phyloP scores from a whole-genome alignment of 2,113 vertebrate genomes.

The Poeciliopsis occidentalis region DNA sequence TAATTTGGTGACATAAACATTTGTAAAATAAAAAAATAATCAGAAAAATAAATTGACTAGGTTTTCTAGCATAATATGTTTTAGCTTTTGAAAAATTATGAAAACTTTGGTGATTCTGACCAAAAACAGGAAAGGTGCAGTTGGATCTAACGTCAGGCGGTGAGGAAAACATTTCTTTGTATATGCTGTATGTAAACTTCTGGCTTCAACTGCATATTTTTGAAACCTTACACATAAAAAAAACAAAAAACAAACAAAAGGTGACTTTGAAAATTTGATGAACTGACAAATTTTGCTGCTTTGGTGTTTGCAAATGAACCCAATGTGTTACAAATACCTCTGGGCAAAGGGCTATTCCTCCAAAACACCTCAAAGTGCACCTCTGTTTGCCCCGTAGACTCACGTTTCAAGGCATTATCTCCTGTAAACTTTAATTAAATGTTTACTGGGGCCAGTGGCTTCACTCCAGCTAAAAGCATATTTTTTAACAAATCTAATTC shows the following conservation, averaged over 20 bases:
- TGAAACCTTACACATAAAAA: neutral
- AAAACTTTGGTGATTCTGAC: too few species aligned
- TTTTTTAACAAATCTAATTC: conserved; percentile 66
- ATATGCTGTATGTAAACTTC: neutral
- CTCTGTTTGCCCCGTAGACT: conserved; percentile 52
- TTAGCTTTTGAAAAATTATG: too few species aligned
- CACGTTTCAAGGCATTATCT: conserved; percentile 44
- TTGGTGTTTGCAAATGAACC: conserved; percentile 30
- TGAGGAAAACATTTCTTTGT: too few species aligned
- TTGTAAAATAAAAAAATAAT: too few species aligned
- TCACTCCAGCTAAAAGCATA: conserved; percentile 43
- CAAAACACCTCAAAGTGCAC: conserved; percentile 33
- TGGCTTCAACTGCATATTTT: neutral
- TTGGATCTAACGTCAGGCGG: too few species aligned
- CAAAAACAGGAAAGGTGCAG: too few species aligned
- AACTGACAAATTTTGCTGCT: conserved; percentile 23
- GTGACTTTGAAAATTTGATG: conserved; percentile 9
- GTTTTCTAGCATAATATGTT: too few species aligned
- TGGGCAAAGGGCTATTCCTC: conserved; percentile 43
- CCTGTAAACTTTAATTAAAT: conserved; percentile 63
- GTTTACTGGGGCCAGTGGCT: conserved; percentile 50
- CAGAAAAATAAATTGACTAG: too few species aligned
- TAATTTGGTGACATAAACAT: too few species aligned
- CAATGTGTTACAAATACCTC: conserved; percentile 59
- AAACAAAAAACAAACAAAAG: neutral